Evolutionary conservation across 2,888 invertebrate genomes (phyloP).

Genomic region (Hypselothyrea guttata): DNA sequence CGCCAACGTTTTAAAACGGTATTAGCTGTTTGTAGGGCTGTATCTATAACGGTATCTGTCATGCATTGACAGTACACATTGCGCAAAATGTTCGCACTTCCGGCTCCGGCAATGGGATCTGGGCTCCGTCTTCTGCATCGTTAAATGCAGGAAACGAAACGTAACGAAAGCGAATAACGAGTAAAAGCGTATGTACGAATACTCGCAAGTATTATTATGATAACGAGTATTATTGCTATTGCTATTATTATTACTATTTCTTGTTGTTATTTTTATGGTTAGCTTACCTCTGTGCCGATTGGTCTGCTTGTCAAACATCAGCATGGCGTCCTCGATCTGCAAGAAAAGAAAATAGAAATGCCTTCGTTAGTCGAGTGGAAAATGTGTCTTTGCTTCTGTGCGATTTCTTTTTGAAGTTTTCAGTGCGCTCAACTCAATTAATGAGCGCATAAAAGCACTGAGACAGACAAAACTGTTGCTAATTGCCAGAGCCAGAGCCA

Average conservation of each 20-base stretch:
- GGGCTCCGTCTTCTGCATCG: constrained; percentile 62
- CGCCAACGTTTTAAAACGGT: constrained; percentile 61
- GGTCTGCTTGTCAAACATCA: constrained; percentile 99
- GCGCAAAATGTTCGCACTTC: constrained; percentile 74
- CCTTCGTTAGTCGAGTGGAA: constrained; percentile 37
- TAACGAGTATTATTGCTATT: constrained; percentile 17
- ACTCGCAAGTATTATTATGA: constrained; percentile 27
- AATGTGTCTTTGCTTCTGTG: constrained; percentile 13
- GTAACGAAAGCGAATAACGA: constrained; percentile 1
- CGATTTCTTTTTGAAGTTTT: constrained; percentile 42
- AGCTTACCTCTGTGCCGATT: constrained; percentile 99
- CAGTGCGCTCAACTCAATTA: constrained; percentile 70
- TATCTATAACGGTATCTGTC: constrained; percentile 54
- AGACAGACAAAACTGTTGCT: constrained; percentile 77
- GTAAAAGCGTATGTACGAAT: constrained; percentile 36
- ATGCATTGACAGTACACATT: constrained; percentile 55
- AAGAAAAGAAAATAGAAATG: constrained; percentile 81
- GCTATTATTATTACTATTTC: background rate
- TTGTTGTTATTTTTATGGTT: constrained; percentile 7
- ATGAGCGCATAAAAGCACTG: constrained; percentile 68
- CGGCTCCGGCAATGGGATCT: constrained; percentile 35
- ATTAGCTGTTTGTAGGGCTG: constrained; percentile 47
- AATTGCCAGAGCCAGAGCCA: constrained; percentile 73
- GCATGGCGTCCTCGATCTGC: constrained; percentile 99
- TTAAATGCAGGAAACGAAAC: constrained; percentile 68